Base-by-base conservation (phyloP, 2,797 vertebrate genomes). In the Myotis vivesi region DNA sequence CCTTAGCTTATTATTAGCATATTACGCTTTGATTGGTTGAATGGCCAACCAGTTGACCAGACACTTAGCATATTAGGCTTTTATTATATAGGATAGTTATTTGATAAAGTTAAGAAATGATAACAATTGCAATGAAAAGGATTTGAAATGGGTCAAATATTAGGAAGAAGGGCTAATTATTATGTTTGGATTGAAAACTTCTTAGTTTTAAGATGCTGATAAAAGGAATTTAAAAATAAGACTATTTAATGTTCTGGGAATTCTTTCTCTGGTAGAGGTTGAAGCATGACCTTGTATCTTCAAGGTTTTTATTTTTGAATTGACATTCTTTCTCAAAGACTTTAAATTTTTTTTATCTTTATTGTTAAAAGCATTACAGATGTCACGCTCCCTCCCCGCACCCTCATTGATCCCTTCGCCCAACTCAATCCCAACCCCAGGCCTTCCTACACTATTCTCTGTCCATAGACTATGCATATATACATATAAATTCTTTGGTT, bases 41-140 rank as follows among this genome's bases (percentile, higher is more conserved):
- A 62, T 2, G 2, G 59, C 28, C 59, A 62, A 30, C 28, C 2
- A 6, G 12, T 62, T 13, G 30, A 62, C 5, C 6, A 2, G 28
- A 62, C 28, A 30, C 5, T 5, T 62, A 62, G 28, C 13, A 15
- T 62, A 28, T 15, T 62, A 62, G 59, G 12, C 59, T 30, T 62
- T 62, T 62, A 30, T 62, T 62, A 62, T 30, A 30, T 62, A 30
- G 28, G 25, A 28, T 66, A 62, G 4, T 79, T 94, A 77, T 77
- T 89, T 81, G 77, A 75, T 49, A 17, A 80, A 79, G 20, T 92
- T 88, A 93, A 92, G 23, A 66, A 87, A 59, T 73, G 1, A 0
- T 77, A 85, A 85, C 76, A 80, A 90, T 59, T 59, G 69, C 25
- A 62, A 49, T 72, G 69, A 41, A 88, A 89, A 94, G 33, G 90